Percentiles rank a stretch among this genome's conserved stretches.
phyloP scores from a whole-genome alignment of 2,888 invertebrate species.

The Gymnosoma rotundatum region DNA sequence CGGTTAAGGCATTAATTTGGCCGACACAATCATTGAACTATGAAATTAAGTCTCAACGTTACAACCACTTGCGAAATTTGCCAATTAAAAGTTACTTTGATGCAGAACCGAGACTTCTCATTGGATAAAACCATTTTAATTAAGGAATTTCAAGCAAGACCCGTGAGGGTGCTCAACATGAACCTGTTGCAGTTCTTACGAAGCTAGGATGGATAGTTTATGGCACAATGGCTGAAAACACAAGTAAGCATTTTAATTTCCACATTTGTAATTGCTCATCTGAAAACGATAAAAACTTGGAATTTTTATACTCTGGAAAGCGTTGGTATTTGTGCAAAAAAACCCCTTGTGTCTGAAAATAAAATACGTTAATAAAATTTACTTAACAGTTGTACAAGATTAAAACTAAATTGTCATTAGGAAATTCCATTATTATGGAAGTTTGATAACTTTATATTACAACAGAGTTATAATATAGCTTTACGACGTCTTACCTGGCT shows the following conservation, averaged over 20 bases:
- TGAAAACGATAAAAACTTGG: constrained; percentile 5
- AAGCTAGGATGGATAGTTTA: constrained; percentile 56
- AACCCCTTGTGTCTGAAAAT: constrained; percentile 4
- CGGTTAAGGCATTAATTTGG: constrained; percentile 3
- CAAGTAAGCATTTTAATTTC: constrained; percentile 47
- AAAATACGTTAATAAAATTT: neutral
- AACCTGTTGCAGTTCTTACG: constrained; percentile 45
- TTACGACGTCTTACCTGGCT: neutral
- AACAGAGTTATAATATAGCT: constrained; percentile 3
- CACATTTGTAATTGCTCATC: constrained; percentile 41
- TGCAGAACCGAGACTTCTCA: neutral
- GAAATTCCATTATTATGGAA: neutral
- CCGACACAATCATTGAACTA: constrained; percentile 1
- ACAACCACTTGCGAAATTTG: constrained; percentile 1
- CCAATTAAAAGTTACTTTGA: neutral
- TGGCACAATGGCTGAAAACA: constrained; percentile 10
- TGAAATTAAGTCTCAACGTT: neutral
- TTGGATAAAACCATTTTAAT: constrained; percentile 1
- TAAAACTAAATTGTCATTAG: neutral
- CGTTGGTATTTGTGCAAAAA: constrained; percentile 41
- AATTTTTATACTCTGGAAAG: constrained; percentile 40
- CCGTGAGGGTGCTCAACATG: constrained; percentile 33
- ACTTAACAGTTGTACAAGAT: neutral
- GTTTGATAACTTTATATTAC: neutral
- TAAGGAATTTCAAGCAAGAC: constrained; percentile 41